phyloP scores from a whole-genome alignment of 1,140 invertebrate species.

The Mercenaria mercenaria region DNA sequence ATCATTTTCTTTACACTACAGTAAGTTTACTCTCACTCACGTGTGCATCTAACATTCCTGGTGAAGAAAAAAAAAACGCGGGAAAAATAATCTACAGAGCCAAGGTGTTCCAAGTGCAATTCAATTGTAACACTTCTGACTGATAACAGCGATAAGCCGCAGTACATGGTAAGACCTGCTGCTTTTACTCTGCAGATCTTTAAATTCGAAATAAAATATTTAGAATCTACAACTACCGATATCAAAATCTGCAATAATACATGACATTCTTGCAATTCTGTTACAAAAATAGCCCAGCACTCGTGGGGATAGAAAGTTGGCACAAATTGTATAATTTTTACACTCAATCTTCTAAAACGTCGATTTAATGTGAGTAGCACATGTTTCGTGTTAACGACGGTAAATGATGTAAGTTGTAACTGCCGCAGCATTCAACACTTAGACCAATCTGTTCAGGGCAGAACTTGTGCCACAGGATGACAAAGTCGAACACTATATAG shows the following conservation, averaged over 20 bases:
- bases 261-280: not conserved
- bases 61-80: not conserved
- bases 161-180: not conserved
- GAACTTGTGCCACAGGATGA: too few species aligned
- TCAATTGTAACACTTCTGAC: not conserved
- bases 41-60: not conserved
- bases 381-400: not conserved
- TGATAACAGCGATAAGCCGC: not conserved
- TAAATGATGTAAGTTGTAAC: not conserved
- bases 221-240: not conserved
- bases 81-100: not conserved
- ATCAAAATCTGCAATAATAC: not conserved
- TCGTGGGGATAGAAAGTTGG: constrained; percentile 18
- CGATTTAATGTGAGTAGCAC: constrained; percentile 8
- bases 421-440: not conserved
- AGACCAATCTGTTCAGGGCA: not conserved
- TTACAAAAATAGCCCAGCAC: not conserved
- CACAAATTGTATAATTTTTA: not conserved
- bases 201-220: not conserved
- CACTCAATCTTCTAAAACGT: not conserved
- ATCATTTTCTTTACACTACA: not conserved
- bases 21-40: not conserved
- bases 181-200: not conserved
- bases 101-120: constrained; percentile 5
- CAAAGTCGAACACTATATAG: too few species aligned